Conservation (phyloP, 2,113 vertebrate genomes). For the Lipophrys pholis region DNA sequence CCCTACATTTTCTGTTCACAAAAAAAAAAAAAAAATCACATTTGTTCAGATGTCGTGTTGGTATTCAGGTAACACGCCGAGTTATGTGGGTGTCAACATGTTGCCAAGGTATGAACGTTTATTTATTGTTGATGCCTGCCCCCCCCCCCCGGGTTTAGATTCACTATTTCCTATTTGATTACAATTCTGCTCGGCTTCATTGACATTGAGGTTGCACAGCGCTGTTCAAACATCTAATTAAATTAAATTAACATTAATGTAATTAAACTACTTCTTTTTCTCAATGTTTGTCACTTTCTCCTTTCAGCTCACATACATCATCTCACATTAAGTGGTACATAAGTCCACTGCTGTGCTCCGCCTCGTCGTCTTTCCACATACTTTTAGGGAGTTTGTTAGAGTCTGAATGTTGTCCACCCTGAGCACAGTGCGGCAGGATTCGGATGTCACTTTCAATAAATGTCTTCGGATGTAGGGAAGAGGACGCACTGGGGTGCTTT, state of each 20-base stretch:
- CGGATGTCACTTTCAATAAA: conserved; percentile 52
- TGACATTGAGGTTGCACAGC: conserved; percentile 29
- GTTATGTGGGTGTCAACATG: too few relatives aligned
- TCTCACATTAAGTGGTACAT: too few relatives aligned
- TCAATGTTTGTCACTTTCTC: conserved; percentile 9
- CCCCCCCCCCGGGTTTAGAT: conserved; percentile 1
- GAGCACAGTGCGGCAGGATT: conserved; percentile 42
- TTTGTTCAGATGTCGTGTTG: too few relatives aligned
- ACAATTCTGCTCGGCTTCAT: conserved; percentile 27
- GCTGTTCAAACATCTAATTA: conserved; percentile 46
- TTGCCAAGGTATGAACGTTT: too few relatives aligned
- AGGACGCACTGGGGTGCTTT: conserved; percentile 24
- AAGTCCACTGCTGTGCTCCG: not conserved
- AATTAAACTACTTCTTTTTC: conserved; percentile 29
- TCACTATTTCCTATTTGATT: conserved; percentile 32
- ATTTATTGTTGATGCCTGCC: conserved; percentile 21
- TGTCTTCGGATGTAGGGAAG: conserved; percentile 22
- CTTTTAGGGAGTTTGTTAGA: conserved; percentile 38
- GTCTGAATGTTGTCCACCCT: conserved; percentile 37
- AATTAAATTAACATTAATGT: conserved; percentile 40
- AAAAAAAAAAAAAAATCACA: not conserved
- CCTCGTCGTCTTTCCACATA: not conserved
- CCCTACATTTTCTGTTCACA: conserved; percentile 17
- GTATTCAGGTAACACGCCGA: too few relatives aligned
- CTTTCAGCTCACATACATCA: not conserved